Conservation (phyloP, 2,888 invertebrate species). For the Oxytorus armatus region DNA sequence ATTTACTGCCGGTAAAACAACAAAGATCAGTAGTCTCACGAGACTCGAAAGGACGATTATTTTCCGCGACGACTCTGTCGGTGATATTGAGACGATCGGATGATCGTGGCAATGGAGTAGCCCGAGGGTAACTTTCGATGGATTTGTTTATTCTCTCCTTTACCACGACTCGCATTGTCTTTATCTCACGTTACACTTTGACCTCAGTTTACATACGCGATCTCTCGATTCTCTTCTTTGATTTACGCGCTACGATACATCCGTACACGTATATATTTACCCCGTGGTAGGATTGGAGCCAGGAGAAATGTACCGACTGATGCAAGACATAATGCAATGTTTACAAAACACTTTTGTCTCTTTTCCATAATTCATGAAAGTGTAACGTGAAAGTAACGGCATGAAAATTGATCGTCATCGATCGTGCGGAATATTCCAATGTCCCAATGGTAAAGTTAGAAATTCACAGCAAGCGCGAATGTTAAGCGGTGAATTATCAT, state of each 20-base stretch:
- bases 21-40: conserved; percentile 22
- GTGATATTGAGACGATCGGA: conserved; percentile 43
- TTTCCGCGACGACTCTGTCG: conserved; percentile 56
- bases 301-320: conserved; percentile 2
- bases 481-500: conserved; percentile 50
- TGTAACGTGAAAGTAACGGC: too few relatives aligned
- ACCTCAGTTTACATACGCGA: conserved; percentile 59
- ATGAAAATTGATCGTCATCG: not conserved
- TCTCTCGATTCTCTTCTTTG: conserved; percentile 50
- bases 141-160: conserved; percentile 42
- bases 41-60: conserved; percentile 31
- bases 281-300: not conserved
- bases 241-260: conserved; percentile 41
- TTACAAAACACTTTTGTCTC: too few relatives aligned
- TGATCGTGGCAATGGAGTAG: conserved; percentile 45
- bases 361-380: too few relatives aligned
- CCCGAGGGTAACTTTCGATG: conserved; percentile 29
- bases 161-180: conserved; percentile 42
- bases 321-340: not conserved
- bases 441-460: conserved; percentile 12
- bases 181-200: conserved; percentile 58
- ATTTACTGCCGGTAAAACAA: too few relatives aligned
- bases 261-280: not conserved
- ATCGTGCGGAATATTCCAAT: too few relatives aligned
- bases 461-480: conserved; percentile 40